phyloP scores from a whole-genome alignment of 1,140 invertebrate genomes.

The Drosophila jambulina region DNA sequence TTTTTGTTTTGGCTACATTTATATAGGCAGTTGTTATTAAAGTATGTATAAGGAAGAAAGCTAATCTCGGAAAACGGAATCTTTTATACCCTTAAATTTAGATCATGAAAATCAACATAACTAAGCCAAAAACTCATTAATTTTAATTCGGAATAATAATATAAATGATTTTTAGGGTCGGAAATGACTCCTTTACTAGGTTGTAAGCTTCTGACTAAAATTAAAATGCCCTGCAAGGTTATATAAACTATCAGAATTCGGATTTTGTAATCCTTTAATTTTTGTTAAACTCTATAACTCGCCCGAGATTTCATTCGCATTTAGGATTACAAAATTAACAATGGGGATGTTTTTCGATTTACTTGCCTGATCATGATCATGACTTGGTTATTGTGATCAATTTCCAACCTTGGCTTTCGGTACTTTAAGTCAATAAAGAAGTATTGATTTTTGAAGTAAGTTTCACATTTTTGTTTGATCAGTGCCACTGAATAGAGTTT shows the following conservation, averaged over 20 bases:
- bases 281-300: neutral
- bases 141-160: too few relatives aligned
- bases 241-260: neutral
- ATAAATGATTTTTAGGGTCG: too few relatives aligned
- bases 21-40: neutral
- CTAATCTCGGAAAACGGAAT: too few relatives aligned
- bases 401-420: neutral
- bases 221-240: too few relatives aligned
- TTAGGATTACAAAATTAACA: neutral
- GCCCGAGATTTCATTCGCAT: neutral
- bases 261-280: neutral
- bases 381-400: neutral
- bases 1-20: neutral
- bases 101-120: too few relatives aligned
- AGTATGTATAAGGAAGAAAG: neutral
- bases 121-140: too few relatives aligned
- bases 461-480: neutral
- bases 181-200: too few relatives aligned
- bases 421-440: neutral
- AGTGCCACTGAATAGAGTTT: neutral
- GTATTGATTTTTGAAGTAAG: too few relatives aligned
- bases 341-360: neutral
- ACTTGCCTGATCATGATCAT: neutral
- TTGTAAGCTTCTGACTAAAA: too few relatives aligned
- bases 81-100: too few relatives aligned